Evolutionary conservation across 1,140 invertebrate genomes (phyloP), one percentile per base, ranked within the genome.

Genomic region (Drosophila eugracilis): DNA sequence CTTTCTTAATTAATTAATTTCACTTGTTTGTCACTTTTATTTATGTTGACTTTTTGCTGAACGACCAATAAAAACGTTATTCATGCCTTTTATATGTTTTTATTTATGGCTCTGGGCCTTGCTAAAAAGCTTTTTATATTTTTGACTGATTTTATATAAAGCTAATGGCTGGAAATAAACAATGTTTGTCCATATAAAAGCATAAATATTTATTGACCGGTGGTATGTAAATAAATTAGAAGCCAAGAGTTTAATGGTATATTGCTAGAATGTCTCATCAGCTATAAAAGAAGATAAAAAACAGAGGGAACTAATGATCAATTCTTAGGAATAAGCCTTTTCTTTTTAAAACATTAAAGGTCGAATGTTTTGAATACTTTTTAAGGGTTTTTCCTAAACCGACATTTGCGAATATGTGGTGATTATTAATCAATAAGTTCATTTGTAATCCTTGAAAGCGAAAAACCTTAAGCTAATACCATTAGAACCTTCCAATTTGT

Each of bases 1-100:
- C 10, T 21, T 57, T 63, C 19, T 14, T 12, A 48, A 48, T 62
- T 44, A 44, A 57, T 34, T 49, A 53, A 37, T 37, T 58, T 12
- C 4, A 5, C 0, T 12, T 5, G 36, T 19, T 37, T 26, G 21
- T 32, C 15, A 24, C 21, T 49, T 48, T 41, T 57, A 19, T 37
- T 34, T 36, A 34, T 24, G 24, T 28, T 37, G 7, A 47, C 34
- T 30, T 26, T 19, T 59, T 39, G n/a, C n/a, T 3, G 6, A 60
- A 30, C 14, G 2, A 1, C 14, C 34, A 30, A 63, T 63, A 48
- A 48, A 41, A 41, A 14, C 15, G 21, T 30, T 39, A 19, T 14
- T 48, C 19, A 14, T 47, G 21, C 1, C 10, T 21, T 21, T 49
- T 60, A 30, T 39, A 24, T 15, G 6, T n/a, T 36, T 10, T 15